Base-by-base conservation (phyloP, 2,888 invertebrate genomes). In the Hemaris fuciformis region DNA sequence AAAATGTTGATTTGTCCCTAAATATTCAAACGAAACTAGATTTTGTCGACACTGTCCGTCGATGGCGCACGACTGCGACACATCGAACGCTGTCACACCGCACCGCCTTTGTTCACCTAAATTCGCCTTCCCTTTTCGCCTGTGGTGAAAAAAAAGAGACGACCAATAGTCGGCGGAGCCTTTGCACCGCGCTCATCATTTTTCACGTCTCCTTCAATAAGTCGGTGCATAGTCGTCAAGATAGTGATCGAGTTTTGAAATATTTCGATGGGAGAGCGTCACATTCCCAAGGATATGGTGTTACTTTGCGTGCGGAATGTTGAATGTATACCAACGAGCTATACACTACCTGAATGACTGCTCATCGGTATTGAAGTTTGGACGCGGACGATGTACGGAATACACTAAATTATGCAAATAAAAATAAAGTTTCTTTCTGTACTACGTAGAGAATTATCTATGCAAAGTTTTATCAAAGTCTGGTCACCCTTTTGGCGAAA, bases 191-290 rank as follows among this genome's bases (percentile, higher is more conserved):
- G 80, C 82, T 86, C 90, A 89, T 91, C 91, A 92, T 92, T 92
- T 92, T 92, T 92, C 92, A 92, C 89, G 89, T 92, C 90, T 90
- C 88, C 90, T 91, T 92, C 91, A 92, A 92, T 91, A 92, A 90
- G 82, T 87, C 84, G 88, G 86, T 87, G 87, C 88, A 85, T 86
- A 88, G 88, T 85, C 85, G 83, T 78, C 80, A 85, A 87, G 92
- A 92, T 92, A 88, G 88, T 86, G 90, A 92, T 92, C 92, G 88
- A 85, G 75, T 89, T 89, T 91, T 88, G 88, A 88, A 89, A 91
- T 89, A 87, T 90, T 87, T 88, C 85, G 90, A 86, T 87, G 90
- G 87, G 87, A 84, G 83, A 85, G 80, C 86, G 77, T 77, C 78
- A 81, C 84, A 87, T 91, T 91, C 91, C 89, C 91, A 91, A 88